Conservation (phyloP, 2,113 vertebrate genomes). For the Puffinus mauretanicus region DNA sequence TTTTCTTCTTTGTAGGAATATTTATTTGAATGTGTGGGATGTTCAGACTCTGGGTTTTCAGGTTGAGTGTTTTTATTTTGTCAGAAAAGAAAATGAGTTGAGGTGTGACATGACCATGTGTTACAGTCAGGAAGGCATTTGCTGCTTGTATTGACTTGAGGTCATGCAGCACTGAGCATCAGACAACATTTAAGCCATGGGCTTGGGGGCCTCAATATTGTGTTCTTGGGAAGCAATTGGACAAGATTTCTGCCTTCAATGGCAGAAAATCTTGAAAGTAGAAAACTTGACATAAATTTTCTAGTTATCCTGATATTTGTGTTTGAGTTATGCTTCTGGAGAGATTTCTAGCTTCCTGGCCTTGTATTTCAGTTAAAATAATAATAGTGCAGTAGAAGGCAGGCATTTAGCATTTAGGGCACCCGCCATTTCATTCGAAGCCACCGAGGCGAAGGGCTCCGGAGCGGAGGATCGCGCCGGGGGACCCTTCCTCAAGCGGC, state of each 20-base stretch:
- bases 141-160: neutral
- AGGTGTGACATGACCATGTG: neutral
- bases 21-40: neutral
- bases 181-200: neutral
- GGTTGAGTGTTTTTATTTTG: neutral
- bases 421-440: too few species aligned
- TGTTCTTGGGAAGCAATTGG: neutral
- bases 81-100: neutral
- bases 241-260: neutral
- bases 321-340: neutral
- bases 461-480: too few species aligned
- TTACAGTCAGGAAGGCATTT: neutral
- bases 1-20: neutral
- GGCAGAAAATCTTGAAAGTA: neutral
- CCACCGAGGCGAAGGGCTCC: too few species aligned
- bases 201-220: neutral
- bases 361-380: neutral
- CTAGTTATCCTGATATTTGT: neutral
- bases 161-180: neutral
- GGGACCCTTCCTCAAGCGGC: too few species aligned
- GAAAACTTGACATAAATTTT: neutral
- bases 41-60: neutral
- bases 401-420: neutral
- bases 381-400: neutral
- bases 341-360: neutral